Evolutionary conservation across 2,888 invertebrate genomes (phyloP).

Genomic region (Bruchidius siliquastri): DNA sequence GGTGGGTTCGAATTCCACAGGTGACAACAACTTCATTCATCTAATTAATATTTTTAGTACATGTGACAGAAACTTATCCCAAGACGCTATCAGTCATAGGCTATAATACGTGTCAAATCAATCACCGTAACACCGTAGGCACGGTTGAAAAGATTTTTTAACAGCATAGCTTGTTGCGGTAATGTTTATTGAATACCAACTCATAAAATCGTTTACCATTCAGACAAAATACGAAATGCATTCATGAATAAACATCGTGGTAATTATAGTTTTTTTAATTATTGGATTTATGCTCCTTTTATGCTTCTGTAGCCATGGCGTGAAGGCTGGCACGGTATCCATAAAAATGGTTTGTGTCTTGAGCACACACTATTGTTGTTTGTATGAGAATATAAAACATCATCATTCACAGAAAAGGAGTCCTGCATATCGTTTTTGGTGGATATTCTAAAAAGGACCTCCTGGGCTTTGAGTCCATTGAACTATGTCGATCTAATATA

Average conservation of each 20-base stretch:
- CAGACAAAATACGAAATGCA: not conserved
- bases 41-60: no score
- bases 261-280: not conserved
- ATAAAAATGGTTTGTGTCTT: not conserved
- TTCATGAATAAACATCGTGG: not conserved
- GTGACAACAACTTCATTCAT: no score
- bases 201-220: not conserved
- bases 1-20: no score
- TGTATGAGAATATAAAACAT: not conserved
- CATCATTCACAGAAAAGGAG: no score
- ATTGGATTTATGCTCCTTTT: not conserved
- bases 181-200: not conserved
- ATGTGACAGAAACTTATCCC: no score
- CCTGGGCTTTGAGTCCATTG: no score
- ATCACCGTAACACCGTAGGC: not conserved
- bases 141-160: not conserved
- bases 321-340: not conserved
- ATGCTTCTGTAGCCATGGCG: not conserved
- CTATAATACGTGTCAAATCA: not conserved
- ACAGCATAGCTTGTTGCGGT: not conserved
- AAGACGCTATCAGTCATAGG: no score
- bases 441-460: no score
- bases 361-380: not conserved
- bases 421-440: no score
- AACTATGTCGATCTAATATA: no score